Percentiles rank a stretch among this genome's conserved stretches.
Conservation (phyloP, 2,797 vertebrate genomes). For the Argya squamiceps region DNA sequence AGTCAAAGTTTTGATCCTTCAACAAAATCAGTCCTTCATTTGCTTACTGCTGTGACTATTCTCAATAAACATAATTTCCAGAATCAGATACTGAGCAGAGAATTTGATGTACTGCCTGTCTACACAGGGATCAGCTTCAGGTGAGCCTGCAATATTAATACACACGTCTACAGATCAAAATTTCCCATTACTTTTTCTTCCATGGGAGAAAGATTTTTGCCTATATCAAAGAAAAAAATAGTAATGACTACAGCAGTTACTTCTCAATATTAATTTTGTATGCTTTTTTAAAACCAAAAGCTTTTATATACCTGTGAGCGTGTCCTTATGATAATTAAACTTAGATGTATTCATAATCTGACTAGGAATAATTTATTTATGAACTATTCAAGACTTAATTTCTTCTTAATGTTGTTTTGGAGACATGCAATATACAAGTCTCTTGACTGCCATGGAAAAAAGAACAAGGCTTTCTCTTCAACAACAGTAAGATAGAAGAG, state of each 20-base stretch:
- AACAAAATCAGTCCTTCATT: not conserved
- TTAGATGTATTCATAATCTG: not conserved
- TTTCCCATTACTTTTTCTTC: not conserved
- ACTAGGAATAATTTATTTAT: not conserved
- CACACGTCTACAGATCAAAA: not conserved
- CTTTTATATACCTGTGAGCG: not conserved
- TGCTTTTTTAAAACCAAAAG: not conserved
- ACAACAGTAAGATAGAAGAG: not conserved
- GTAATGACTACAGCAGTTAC: not conserved
- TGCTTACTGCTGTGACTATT: not conserved
- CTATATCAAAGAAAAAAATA: not conserved
- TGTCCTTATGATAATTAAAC: not conserved
- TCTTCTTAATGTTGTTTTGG: not conserved
- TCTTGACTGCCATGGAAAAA: not conserved
- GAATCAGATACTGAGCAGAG: not conserved
- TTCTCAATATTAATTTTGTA: not conserved
- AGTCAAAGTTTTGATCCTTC: not conserved
- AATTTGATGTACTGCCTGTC: not conserved
- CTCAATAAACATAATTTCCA: not conserved
- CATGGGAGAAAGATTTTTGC: not conserved
- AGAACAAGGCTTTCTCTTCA: not conserved
- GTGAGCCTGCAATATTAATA: not conserved
- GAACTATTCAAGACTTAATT: not conserved
- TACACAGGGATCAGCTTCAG: not conserved
- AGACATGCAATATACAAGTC: not conserved